phyloP scores from a whole-genome alignment of 2,888 invertebrate genomes.

The Morpho achilles region DNA sequence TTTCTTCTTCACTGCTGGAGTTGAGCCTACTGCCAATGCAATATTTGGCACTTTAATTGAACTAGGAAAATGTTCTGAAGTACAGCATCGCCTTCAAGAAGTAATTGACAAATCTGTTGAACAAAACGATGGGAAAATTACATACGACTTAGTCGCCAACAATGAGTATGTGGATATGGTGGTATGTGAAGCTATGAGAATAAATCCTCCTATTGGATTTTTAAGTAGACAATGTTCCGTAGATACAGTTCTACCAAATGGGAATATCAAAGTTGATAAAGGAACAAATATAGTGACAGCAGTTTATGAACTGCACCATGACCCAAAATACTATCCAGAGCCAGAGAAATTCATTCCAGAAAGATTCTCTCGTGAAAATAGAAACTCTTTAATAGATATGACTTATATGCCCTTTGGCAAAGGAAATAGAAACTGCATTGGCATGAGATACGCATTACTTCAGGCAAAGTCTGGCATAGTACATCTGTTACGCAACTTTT shows the following conservation, averaged over 20 bases:
- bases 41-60: constrained; percentile 46
- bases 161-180: constrained; percentile 54
- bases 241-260: constrained; percentile 47
- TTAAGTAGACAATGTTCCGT: constrained; percentile 40
- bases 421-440: constrained; percentile 64
- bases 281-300: constrained; percentile 48
- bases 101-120: constrained; percentile 47
- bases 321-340: constrained; percentile 57
- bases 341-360: constrained; percentile 65
- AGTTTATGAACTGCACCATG: constrained; percentile 54
- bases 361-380: constrained; percentile 39
- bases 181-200: constrained; percentile 42
- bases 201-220: constrained; percentile 49
- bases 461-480: constrained; percentile 38
- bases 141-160: constrained; percentile 40
- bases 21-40: constrained; percentile 52
- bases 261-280: constrained; percentile 48
- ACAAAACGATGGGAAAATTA: constrained; percentile 37
- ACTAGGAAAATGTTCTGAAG: constrained; percentile 48
- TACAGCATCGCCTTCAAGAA: constrained; percentile 44
- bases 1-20: constrained; percentile 59
- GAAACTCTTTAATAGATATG: constrained; percentile 37
- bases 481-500: constrained; percentile 29
- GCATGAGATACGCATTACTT: constrained; percentile 46
- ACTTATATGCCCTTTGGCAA: constrained; percentile 65